These are phyloP conservation scores for Cephalopholis sonnerati DNA, from an alignment of 2,113 vertebrate species.

Conservation along the genomic window DNA sequence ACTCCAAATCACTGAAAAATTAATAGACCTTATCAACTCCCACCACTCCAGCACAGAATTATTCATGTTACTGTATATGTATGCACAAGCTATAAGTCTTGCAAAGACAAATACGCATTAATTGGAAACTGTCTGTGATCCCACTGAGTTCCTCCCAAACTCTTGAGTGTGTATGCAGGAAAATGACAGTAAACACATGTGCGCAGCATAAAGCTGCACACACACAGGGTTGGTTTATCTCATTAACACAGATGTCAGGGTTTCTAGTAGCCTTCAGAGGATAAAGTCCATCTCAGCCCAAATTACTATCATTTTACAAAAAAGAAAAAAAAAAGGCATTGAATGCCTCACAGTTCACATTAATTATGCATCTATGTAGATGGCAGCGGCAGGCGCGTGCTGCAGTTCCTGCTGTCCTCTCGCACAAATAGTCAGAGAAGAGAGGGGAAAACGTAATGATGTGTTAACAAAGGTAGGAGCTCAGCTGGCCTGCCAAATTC, in stretches of 20 bases:
- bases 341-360: conserved; percentile 61
- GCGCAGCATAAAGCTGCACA: neutral
- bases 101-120: conserved; percentile 62
- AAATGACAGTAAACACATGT: neutral
- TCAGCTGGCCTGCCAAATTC: conserved; percentile 59
- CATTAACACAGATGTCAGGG: conserved; percentile 65
- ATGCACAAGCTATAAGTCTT: conserved; percentile 52
- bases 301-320: conserved; percentile 56
- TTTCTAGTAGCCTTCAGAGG: conserved; percentile 54
- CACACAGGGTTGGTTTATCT: conserved; percentile 33
- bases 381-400: conserved; percentile 15
- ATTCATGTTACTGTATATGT: conserved; percentile 70
- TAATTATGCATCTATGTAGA: conserved; percentile 73
- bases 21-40: conserved; percentile 65
- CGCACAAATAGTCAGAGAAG: conserved; percentile 35
- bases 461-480: conserved; percentile 67
- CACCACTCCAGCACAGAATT: conserved; percentile 39
- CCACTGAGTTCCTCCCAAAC: conserved; percentile 21
- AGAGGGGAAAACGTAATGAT: conserved; percentile 40
- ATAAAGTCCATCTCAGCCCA: conserved; percentile 44
- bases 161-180: conserved; percentile 35
- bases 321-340: conserved; percentile 24
- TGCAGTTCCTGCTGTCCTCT: conserved; percentile 58
- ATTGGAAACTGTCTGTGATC: conserved; percentile 51
- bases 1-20: conserved; percentile 69